phyloP scores from a whole-genome alignment of 2,113 vertebrate genomes.

The Gobius niger region DNA sequence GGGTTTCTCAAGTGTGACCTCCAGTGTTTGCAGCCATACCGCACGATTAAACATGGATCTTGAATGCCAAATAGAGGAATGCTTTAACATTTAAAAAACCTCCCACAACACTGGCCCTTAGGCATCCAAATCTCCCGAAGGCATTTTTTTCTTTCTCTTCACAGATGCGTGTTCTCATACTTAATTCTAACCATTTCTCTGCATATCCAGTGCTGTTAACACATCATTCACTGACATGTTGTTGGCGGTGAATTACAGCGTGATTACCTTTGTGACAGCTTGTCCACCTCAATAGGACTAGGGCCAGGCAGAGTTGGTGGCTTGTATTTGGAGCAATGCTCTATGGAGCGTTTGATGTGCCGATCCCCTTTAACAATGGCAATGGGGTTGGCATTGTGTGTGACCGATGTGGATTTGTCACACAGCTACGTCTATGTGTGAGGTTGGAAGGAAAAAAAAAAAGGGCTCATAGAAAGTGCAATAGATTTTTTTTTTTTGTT shows the following conservation, averaged over 20 bases:
- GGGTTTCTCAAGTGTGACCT: slow-evolving; percentile 29
- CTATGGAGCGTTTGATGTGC: slow-evolving; percentile 68
- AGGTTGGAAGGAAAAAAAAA: slow-evolving; percentile 5
- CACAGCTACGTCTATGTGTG: slow-evolving; percentile 52
- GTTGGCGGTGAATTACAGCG: slow-evolving; percentile 55
- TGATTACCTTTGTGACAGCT: slow-evolving; percentile 65
- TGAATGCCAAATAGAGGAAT: slow-evolving; percentile 30
- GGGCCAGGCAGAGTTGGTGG: slow-evolving; percentile 45
- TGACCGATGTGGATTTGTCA: slow-evolving; percentile 79
- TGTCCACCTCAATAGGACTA: slow-evolving; percentile 44
- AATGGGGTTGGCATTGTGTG: slow-evolving; percentile 72
- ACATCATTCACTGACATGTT: slow-evolving; percentile 37
- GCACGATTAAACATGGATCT: slow-evolving; percentile 6
- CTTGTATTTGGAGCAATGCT: slow-evolving; percentile 68
- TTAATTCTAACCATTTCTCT: slow-evolving; percentile 27
- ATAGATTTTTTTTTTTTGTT: slow-evolving; percentile 50
- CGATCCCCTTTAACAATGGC: slow-evolving; percentile 71
- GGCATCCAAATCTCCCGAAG: slow-evolving; percentile 54
- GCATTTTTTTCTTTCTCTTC: slow-evolving; percentile 31
- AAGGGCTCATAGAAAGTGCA: background rate
- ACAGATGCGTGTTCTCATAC: slow-evolving; percentile 27
- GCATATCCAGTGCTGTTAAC: slow-evolving; percentile 49
- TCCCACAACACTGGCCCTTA: slow-evolving; percentile 49
- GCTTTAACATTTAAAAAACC: slow-evolving; percentile 37
- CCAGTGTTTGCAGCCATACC: slow-evolving; percentile 2